Conservation (phyloP, 2,888 invertebrate genomes). For the Conistra vaccinii region DNA sequence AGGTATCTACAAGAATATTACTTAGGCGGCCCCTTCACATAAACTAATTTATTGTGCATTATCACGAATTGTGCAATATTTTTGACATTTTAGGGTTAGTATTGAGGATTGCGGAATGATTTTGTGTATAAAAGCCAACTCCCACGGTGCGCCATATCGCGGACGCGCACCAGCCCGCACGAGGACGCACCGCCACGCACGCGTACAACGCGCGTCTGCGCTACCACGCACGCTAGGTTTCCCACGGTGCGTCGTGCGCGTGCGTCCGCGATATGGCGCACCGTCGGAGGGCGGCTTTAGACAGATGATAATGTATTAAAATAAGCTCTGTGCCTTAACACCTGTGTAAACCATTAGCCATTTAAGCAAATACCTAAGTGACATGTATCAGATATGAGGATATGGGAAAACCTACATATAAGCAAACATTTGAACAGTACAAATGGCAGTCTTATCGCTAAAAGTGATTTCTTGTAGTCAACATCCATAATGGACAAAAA, state of each 20-base stretch:
- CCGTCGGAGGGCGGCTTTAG: no score
- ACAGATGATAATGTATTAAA: not conserved
- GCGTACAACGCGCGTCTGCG: no score
- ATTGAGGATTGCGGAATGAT: no score
- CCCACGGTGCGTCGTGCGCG: no score
- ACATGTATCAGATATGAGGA: slow-evolving; percentile 25
- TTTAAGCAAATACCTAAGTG: slow-evolving; percentile 44
- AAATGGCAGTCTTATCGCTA: slow-evolving; percentile 48
- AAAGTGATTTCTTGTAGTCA: slow-evolving; percentile 39
- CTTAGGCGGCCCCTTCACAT: not conserved
- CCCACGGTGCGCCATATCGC: no score
- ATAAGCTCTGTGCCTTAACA: slow-evolving; percentile 10
- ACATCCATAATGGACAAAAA: slow-evolving; percentile 29
- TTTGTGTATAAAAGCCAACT: no score
- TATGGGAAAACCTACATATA: slow-evolving; percentile 21
- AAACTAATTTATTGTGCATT: not conserved
- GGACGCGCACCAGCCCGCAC: no score
- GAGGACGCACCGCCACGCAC: no score
- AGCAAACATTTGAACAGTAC: slow-evolving; percentile 40
- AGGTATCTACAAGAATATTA: not conserved
- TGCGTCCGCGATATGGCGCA: no score
- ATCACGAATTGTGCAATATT: not conserved
- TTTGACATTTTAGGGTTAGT: no score
- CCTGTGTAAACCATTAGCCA: slow-evolving; percentile 38
- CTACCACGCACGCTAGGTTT: no score